Evolutionary conservation across 1,140 invertebrate species (phyloP), one percentile per base, ranked within the genome.

Genomic region (Oryzaephilus surinamensis): DNA sequence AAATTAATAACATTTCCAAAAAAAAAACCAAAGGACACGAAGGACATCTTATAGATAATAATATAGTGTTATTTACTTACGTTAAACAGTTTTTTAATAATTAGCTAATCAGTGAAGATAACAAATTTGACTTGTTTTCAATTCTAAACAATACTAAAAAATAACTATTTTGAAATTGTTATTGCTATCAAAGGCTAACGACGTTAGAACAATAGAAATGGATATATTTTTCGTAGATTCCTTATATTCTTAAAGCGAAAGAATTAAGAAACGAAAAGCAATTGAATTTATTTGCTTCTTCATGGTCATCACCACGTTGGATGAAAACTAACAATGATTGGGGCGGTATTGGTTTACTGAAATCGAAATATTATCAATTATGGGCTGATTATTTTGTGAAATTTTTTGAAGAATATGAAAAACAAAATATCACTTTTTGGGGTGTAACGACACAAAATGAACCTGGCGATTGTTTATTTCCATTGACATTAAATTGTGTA

Each of bases 301-400:
- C 85, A 0, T 96, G 93, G 93, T 81, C 79, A 35, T 73, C 91
- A 0, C 93, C 93, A 0, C 61, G 67, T 4, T 97, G 91, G 91
- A 96, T 97, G 91, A 97, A 97, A 64, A 82, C 77, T 0, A 88
- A 83, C 50, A 65, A 80, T 15, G 62, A 60, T 33, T 73, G 69
- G 49, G 66, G 64, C 6, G 74, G 74, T 7, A 59, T 52, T 51
- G 71, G 69, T 21, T 55, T 54, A 16, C 55, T 96, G 1, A 74
- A 76, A 44, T 59, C 63, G 1, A 40, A 52, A 21, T 49, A 40
- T 38, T 58, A 51, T 41, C 44, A 52, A 41, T n/a, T 34, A 6
- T 56, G 50, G 51, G 55, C 51, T 3, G 26, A 55, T 28, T 59
- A 58, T 39, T 45, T 33, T 34, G 11, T 55, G 3, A 64, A 58